Base-by-base conservation (phyloP, 2,888 invertebrate species). In the Phyllotreta cruciferae region DNA sequence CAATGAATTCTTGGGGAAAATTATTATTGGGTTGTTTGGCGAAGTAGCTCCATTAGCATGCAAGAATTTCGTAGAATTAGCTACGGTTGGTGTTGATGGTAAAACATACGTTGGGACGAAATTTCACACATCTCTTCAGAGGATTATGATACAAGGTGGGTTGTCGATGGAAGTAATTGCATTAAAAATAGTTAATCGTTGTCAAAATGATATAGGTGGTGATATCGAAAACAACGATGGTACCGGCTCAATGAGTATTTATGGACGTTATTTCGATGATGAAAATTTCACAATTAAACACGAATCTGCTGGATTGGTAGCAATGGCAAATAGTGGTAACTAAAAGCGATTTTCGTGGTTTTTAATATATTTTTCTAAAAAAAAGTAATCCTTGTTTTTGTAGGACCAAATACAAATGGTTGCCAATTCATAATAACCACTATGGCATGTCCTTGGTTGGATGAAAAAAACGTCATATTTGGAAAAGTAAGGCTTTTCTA, bases 341-440 rank as follows among this genome's bases (percentile, higher is more conserved):
- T 49, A 55, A 41, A 24, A 24, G 4, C 10, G 9, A 13, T 6
- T 10, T 34, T 10, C 7, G 4, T 44, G 7, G 4, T 13, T 44
- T 60, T 34, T 38, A 50, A 45, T 11, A 24, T 57, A 10, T 11
- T 13, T 42, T 41, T 66, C 11, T 62, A 34, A 36, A 8, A 44
- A 54, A n/a, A 52, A 37, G n/a, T 35, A 37, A 24, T 52, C 36
- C 24, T 24, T 36, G 34, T 55, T 54, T 41, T 74, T 79, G 42
- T 74, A 89, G 92, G 91, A 14, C 88, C 88, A 60, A 85, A 96
- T 77, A 92, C 95, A n/a, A 97, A 97, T 82, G 95, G 96, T 3
- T 96, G 94, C 71, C 97, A 97, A 81, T 97, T 97, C 82, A 91
- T 96, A 79, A 92, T 98, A 73, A 95, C 94, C n/a, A 91, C 92